phyloP scores from a whole-genome alignment of 2,797 vertebrate species.

The Lithobates sylvaticus region DNA sequence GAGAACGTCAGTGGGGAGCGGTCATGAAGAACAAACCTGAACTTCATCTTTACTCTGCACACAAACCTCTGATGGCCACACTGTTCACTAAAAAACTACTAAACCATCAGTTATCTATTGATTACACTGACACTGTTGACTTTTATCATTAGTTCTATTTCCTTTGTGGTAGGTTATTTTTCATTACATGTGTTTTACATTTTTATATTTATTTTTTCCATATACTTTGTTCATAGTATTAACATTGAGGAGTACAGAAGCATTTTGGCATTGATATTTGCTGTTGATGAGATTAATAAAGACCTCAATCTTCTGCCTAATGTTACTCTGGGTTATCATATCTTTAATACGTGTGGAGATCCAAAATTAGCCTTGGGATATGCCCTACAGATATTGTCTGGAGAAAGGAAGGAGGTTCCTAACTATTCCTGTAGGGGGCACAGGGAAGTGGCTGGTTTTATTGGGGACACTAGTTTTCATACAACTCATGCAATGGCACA shows the following conservation, averaged over 20 bases:
- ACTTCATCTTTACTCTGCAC: too few relatives aligned
- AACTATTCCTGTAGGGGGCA: not conserved
- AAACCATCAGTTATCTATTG: too few relatives aligned
- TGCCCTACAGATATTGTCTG: slow-evolving; percentile 11
- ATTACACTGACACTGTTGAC: too few relatives aligned
- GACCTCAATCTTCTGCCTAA: not conserved
- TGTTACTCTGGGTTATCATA: too few relatives aligned
- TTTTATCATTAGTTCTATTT: too few relatives aligned
- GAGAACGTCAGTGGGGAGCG: too few relatives aligned
- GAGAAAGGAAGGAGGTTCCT: not conserved
- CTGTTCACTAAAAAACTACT: too few relatives aligned
- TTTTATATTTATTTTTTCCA: not conserved
- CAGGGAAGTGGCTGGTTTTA: not conserved
- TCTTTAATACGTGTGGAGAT: slow-evolving; percentile 13
- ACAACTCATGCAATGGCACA: not conserved
- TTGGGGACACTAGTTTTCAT: not conserved
- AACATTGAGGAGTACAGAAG: slow-evolving; percentile 20
- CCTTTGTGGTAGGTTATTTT: too few relatives aligned
- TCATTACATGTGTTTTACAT: too few relatives aligned
- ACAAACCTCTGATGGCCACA: too few relatives aligned
- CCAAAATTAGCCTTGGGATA: not conserved
- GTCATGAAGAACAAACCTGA: too few relatives aligned
- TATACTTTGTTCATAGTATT: not conserved
- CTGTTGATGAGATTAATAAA: not conserved
- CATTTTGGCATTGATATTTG: not conserved